phyloP scores from a whole-genome alignment of 2,113 vertebrate species.

The Thunnus maccoyii region DNA sequence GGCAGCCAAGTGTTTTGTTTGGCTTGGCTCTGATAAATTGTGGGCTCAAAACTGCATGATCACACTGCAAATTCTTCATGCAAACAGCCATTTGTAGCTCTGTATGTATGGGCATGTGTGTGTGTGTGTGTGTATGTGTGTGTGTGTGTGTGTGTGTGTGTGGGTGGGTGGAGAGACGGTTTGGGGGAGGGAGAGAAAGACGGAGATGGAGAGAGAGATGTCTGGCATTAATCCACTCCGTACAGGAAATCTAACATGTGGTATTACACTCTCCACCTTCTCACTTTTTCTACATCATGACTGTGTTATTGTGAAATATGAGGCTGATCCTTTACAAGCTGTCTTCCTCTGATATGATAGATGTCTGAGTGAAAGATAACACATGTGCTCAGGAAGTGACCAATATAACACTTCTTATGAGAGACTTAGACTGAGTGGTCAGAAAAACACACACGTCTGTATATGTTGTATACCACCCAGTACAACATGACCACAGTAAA shows the following conservation, averaged over 20 bases:
- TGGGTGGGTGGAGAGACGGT: neutral
- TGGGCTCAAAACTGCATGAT: constrained; percentile 1
- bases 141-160: neutral
- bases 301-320: neutral
- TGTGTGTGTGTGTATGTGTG: neutral
- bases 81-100: neutral
- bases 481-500: no score
- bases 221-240: constrained; percentile 48
- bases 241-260: constrained; percentile 29
- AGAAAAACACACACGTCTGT: neutral
- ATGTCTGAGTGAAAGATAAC: no score
- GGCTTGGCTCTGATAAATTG: neutral
- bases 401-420: neutral
- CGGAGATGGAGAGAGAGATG: neutral
- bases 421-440: neutral
- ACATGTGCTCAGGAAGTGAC: neutral
- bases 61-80: constrained; percentile 6
- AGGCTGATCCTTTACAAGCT: neutral
- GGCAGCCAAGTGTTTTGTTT: neutral
- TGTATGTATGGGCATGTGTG: no score
- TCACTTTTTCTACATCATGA: neutral
- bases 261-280: constrained; percentile 4
- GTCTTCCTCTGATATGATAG: neutral
- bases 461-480: no score
- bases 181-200: neutral